Conservation (phyloP, 2,888 invertebrate genomes). For the Hirudinaria manillensis region DNA sequence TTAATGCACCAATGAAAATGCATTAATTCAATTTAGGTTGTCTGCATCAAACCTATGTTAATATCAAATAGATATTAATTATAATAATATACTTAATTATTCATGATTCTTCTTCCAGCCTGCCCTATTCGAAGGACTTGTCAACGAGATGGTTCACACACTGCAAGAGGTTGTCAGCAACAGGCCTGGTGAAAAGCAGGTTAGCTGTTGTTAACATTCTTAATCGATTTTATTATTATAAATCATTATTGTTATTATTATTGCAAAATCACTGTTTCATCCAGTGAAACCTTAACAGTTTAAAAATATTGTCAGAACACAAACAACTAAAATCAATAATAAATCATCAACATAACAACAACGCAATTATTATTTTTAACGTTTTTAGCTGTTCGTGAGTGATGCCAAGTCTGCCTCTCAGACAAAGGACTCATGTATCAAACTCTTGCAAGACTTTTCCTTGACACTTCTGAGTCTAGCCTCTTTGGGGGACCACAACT, state of each 20-base stretch:
- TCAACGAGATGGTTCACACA: conserved; percentile 65
- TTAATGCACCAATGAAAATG: too few relatives aligned
- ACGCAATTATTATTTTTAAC: too few relatives aligned
- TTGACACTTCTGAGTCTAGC: conserved; percentile 70
- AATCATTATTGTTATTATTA: too few relatives aligned
- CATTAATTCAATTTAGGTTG: too few relatives aligned
- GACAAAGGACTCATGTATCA: conserved; percentile 49
- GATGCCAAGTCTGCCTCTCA: conserved; percentile 38
- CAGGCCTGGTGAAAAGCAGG: conserved; percentile 63
- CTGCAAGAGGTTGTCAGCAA: conserved; percentile 58
- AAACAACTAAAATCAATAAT: too few relatives aligned
- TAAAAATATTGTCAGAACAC: too few relatives aligned
- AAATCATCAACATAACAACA: too few relatives aligned
- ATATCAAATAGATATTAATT: background rate
- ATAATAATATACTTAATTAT: background rate
- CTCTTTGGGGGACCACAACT: background rate
- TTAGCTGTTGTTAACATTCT: conserved; percentile 32
- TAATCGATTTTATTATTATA: conserved; percentile 2
- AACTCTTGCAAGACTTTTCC: conserved; percentile 52
- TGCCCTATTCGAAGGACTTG: conserved; percentile 66
- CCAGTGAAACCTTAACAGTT: too few relatives aligned
- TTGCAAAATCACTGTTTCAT: too few relatives aligned
- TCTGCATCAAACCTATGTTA: too few relatives aligned
- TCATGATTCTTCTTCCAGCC: conserved; percentile 57
- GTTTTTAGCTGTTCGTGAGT: conserved; percentile 17